phyloP scores from a whole-genome alignment of 1,140 invertebrate species.

The Contarinia nasturtii region DNA sequence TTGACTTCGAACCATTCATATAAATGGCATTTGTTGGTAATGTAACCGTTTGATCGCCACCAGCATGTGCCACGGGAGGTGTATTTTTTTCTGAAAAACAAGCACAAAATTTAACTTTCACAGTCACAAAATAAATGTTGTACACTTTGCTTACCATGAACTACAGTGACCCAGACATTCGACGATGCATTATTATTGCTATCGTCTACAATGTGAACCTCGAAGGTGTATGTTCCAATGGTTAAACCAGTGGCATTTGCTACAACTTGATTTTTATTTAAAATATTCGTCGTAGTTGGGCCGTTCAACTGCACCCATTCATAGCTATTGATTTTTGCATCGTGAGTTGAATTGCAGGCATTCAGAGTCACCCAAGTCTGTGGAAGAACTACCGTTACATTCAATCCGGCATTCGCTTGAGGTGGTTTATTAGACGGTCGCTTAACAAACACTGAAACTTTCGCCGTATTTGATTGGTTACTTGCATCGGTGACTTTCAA shows the following conservation, averaged over 20 bases:
- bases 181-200: slow-evolving; percentile 58
- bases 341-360: slow-evolving; percentile 65
- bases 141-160: slow-evolving; percentile 46
- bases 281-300: slow-evolving; percentile 33
- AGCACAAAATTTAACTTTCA: slow-evolving; percentile 5
- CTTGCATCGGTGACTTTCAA: slow-evolving; percentile 81
- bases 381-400: slow-evolving; percentile 58
- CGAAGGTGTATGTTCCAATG: slow-evolving; percentile 67
- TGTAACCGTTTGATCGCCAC: slow-evolving; percentile 57
- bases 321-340: slow-evolving; percentile 62
- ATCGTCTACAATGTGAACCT: slow-evolving; percentile 67
- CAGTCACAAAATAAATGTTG: no score
- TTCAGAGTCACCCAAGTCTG: slow-evolving; percentile 58
- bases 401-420: slow-evolving; percentile 38
- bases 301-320: slow-evolving; percentile 61
- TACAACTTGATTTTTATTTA: slow-evolving; percentile 26
- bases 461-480: slow-evolving; percentile 66
- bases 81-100: slow-evolving; percentile 65
- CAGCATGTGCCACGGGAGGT: slow-evolving; percentile 70
- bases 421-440: slow-evolving; percentile 70
- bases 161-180: slow-evolving; percentile 58
- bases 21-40: slow-evolving; percentile 55
- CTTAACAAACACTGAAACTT: slow-evolving; percentile 85
- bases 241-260: slow-evolving; percentile 64
- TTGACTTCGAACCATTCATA: slow-evolving; percentile 70